Percentiles rank a stretch among this genome's conserved stretches.
phyloP scores from a whole-genome alignment of 2,888 invertebrate genomes.

The Temnothorax rugatulus region DNA sequence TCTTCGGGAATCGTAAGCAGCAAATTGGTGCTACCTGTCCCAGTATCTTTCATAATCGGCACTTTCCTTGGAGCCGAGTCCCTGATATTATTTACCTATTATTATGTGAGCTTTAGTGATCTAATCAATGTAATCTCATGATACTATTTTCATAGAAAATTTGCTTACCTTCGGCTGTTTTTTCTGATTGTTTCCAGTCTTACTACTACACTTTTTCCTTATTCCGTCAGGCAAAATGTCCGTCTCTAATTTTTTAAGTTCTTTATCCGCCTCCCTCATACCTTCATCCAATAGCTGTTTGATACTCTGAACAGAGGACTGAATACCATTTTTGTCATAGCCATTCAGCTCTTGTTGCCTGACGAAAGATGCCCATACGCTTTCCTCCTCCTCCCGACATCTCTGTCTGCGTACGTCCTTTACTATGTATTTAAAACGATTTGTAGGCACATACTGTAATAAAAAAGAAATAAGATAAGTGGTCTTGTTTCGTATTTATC shows the following conservation, averaged over 20 bases:
- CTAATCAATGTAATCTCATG: neutral
- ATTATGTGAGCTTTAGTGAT: constrained; percentile 28
- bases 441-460: constrained; percentile 81
- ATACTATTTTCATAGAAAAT: neutral
- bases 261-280: constrained; percentile 76
- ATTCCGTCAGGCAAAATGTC: constrained; percentile 65
- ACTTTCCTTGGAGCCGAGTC: constrained; percentile 33
- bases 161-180: constrained; percentile 38
- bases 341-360: constrained; percentile 72
- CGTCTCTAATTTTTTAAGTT: constrained; percentile 76
- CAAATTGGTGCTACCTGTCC: constrained; percentile 8
- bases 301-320: constrained; percentile 34
- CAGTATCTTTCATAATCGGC: constrained; percentile 22
- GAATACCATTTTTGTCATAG: constrained; percentile 30
- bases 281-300: constrained; percentile 68
- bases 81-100: constrained; percentile 41
- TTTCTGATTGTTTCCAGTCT: neutral
- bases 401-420: constrained; percentile 81
- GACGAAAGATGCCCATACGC: constrained; percentile 78
- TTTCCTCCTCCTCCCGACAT: constrained; percentile 79
- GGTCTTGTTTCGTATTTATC: neutral
- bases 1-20: constrained; percentile 56
- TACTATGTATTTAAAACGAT: constrained; percentile 80
- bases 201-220: constrained; percentile 21
- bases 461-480: constrained; percentile 35